Conservation (phyloP, 2,113 vertebrate genomes). For the Callopanchax toddi region DNA sequence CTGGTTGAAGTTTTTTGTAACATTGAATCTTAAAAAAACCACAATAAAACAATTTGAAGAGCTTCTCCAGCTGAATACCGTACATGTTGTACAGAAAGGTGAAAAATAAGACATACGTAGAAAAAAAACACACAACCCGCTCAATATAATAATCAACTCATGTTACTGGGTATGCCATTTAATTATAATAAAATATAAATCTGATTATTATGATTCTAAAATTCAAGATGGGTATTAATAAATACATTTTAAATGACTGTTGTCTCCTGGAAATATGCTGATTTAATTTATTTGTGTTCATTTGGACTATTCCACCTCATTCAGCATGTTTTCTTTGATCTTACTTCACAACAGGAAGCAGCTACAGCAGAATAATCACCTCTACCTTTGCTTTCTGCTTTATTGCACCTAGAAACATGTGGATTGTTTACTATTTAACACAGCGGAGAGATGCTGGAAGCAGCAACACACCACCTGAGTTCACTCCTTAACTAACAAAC, state of each 20-base stretch:
- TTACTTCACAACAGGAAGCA: slow-evolving; percentile 11
- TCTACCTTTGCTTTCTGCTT: not conserved
- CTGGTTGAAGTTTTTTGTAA: not conserved
- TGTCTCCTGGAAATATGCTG: too few relatives aligned
- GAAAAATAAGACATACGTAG: too few relatives aligned
- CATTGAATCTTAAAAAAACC: not conserved
- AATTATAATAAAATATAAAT: too few relatives aligned
- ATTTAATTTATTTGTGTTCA: too few relatives aligned
- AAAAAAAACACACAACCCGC: not conserved
- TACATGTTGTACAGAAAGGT: not conserved
- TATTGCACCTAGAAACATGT: not conserved
- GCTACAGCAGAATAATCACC: not conserved
- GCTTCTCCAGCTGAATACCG: not conserved
- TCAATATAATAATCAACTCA: not conserved
- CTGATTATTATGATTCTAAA: too few relatives aligned
- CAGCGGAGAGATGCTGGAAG: not conserved
- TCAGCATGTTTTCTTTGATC: slow-evolving; percentile 1
- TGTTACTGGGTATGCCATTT: too few relatives aligned
- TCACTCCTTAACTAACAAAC: not conserved
- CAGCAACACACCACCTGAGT: not conserved
- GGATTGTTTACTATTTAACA: not conserved
- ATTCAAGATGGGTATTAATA: too few relatives aligned
- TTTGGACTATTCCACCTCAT: too few relatives aligned
- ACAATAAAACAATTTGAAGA: too few relatives aligned
- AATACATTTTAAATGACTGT: too few relatives aligned